Evolutionary conservation across 2,113 vertebrate species (phyloP).

Genomic region (Serinus canaria): DNA sequence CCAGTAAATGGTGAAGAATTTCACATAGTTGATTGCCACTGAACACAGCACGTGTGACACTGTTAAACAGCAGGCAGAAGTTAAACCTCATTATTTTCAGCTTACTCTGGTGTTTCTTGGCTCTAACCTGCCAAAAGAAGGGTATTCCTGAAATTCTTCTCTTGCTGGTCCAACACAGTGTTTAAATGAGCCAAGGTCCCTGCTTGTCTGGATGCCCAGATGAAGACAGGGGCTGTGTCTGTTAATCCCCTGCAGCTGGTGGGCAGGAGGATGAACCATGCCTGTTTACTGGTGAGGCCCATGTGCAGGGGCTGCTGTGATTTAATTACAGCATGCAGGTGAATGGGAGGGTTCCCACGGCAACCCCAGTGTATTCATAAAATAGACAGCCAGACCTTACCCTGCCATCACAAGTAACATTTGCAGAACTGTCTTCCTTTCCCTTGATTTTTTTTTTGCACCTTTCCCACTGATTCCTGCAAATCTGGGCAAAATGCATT

Average conservation of each 20-base stretch:
- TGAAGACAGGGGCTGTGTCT: background rate
- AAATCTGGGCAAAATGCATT: background rate
- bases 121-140: background rate
- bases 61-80: background rate
- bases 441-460: background rate
- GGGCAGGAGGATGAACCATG: background rate
- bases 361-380: background rate
- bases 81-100: background rate
- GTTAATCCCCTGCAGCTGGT: background rate
- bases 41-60: rapidly evolving
- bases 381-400: background rate
- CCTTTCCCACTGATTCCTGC: background rate
- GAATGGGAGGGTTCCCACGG: background rate
- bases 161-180: background rate
- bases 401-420: background rate
- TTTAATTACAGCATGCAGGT: background rate
- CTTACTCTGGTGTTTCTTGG: background rate
- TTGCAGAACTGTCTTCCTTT: background rate
- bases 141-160: background rate
- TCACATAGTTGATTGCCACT: background rate
- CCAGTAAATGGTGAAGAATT: background rate
- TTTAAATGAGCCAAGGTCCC: rapidly evolving
- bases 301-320: background rate
- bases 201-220: background rate
- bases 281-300: background rate